Base-by-base conservation (phyloP, 2,797 vertebrate species). In the Glyptemys insculpta region DNA sequence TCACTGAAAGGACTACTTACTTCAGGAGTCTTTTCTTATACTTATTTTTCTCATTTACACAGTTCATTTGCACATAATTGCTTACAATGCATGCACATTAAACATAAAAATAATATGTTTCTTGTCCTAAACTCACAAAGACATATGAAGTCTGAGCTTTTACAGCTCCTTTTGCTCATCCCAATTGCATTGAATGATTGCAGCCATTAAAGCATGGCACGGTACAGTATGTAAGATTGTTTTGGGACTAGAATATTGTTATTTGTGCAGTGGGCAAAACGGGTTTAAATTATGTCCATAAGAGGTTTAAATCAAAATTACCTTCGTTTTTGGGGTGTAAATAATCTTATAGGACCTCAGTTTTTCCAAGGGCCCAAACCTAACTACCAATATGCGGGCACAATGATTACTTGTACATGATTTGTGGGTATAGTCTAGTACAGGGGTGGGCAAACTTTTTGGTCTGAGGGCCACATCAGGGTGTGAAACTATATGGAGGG, bases 91-190 rank as follows among this genome's bases (percentile, higher is more conserved):
- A 88, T 92, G 83, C 52, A 93, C 47, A 94, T 83, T 96, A 94
- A 94, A 94, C 49, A 87, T 83, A 86, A 96, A 97, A 94, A 93
- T 85, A 68, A 5, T 44, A 94, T 49, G 59, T 93, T 97, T 96
- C 44, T 47, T 94, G 49, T 94, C 31, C 19, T 79, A 93, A 94
- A 91, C 65, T 88, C 88, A 76, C 12, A 92, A 89, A 94, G 4
- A 6, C 87, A 94, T 91, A 85, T 94, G 86, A 93, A 85, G 72
- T 79, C 81, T 91, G 41, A 53, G 68, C 12, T 89, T 65, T 88
- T 81, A 34, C 72, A 86, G 27, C 29, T 93, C 56, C 83, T 96
- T 97, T 93, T 94, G 80, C 79, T 93, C 9, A 14, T 34, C n/a
- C 23, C 37, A 27, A 56, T 88, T 94, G 34, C 94, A 12, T 44